These are phyloP conservation scores for Synergus gifuensis DNA, from an alignment of 2,888 invertebrate species.

Conservation along the genomic window DNA sequence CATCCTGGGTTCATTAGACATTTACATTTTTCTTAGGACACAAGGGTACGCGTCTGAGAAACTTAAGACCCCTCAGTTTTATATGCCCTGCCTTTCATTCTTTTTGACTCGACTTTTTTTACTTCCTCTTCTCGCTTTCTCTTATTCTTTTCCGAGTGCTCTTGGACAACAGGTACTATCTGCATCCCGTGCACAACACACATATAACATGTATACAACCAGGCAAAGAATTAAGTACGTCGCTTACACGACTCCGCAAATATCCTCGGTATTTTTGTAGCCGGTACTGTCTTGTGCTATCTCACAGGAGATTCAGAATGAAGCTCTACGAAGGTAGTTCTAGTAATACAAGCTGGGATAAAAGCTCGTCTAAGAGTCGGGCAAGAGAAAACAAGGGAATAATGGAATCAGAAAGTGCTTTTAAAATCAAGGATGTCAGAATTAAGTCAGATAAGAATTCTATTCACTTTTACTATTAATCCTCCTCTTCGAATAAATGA, in stretches of 20 bases:
- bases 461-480: background rate
- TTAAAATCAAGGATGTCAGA: background rate
- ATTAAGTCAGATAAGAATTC: background rate
- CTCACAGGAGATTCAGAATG: background rate
- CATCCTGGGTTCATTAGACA: background rate
- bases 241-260: constrained; percentile 61
- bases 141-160: constrained; percentile 55
- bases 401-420: constrained; percentile 15
- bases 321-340: constrained; percentile 9
- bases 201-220: constrained; percentile 44
- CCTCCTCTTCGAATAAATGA: background rate
- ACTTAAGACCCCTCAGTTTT: constrained; percentile 21
- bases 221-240: constrained; percentile 60
- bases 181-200: constrained; percentile 57
- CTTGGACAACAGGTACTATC: constrained; percentile 60
- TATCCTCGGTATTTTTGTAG: constrained; percentile 59
- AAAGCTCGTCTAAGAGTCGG: constrained; percentile 9
- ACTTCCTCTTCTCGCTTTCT: constrained; percentile 29
- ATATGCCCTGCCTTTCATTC: constrained; percentile 33
- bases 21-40: background rate
- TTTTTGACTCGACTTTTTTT: constrained; percentile 42
- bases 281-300: background rate
- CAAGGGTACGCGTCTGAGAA: constrained; percentile 15
- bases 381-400: constrained; percentile 16
- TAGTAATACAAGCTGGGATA: background rate